Evolutionary conservation across 2,113 vertebrate genomes (phyloP).

Genomic region (Atherinomorus stipes): DNA sequence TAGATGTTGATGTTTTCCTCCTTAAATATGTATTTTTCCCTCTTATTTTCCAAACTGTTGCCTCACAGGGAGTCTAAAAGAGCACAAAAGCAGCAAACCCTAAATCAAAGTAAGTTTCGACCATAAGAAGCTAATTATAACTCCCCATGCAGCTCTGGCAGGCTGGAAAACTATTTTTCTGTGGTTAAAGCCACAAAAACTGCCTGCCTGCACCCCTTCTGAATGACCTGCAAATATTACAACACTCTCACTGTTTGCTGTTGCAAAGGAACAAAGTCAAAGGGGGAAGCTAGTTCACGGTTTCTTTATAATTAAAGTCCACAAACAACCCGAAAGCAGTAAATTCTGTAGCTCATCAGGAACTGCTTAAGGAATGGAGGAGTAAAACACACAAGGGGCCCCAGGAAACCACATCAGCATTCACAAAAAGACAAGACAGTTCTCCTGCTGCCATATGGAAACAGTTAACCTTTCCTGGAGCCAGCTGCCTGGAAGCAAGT

Average conservation of each 20-base stretch:
- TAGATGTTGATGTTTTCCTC: neutral
- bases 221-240: neutral
- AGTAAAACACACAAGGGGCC: constrained; percentile 29
- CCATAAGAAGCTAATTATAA: neutral
- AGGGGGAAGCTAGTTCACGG: too few species aligned
- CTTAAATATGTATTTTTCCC: too few species aligned
- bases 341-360: constrained; percentile 4
- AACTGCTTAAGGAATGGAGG: constrained; percentile 10
- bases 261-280: neutral
- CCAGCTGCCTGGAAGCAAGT: constrained; percentile 5
- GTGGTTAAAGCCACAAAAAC: neutral
- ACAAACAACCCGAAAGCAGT: neutral
- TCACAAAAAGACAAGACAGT: constrained; percentile 30
- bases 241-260: neutral
- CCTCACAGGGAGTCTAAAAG: too few species aligned
- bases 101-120: too few species aligned
- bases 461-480: constrained; percentile 52
- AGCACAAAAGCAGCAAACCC: too few species aligned
- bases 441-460: constrained; percentile 54
- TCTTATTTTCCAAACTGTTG: too few species aligned
- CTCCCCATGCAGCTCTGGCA: too few species aligned
- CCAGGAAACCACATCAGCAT: constrained; percentile 70
- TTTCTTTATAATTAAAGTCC: neutral
- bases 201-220: neutral
- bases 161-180: neutral